Conservation (phyloP, 2,888 invertebrate species). For the Drosophila rellima region DNA sequence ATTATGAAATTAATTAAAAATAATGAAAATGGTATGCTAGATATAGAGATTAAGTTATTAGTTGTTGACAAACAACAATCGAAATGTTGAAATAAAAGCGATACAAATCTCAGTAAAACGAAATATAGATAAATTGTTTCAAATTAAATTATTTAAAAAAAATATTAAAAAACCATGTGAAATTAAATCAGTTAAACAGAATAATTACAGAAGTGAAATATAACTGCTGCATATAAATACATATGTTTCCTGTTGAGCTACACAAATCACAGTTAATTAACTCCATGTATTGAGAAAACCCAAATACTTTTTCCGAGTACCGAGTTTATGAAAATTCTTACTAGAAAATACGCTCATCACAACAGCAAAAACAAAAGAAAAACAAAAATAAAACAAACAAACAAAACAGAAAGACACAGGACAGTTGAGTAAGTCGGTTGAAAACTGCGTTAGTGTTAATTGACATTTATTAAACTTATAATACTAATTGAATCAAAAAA, state of each 20-base stretch:
- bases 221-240: conserved; percentile 70
- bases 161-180: conserved; percentile 25
- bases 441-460: conserved; percentile 40
- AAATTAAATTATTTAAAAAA: conserved; percentile 66
- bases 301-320: conserved; percentile 41
- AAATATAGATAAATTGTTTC: conserved; percentile 72
- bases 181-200: conserved; percentile 48
- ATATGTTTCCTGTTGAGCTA: conserved; percentile 75
- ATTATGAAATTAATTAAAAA: conserved; percentile 39
- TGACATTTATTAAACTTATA: conserved; percentile 44
- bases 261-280: conserved; percentile 48
- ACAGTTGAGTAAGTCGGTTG: conserved; percentile 44
- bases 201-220: conserved; percentile 51
- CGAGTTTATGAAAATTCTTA: conserved; percentile 27
- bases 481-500: conserved; percentile 39
- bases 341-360: conserved; percentile 31
- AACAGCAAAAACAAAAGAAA: conserved; percentile 10
- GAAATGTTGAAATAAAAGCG: conserved; percentile 48
- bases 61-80: conserved; percentile 34
- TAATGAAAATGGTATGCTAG: conserved; percentile 32
- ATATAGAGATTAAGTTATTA: conserved; percentile 66
- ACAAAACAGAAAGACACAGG: conserved; percentile 20
- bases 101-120: conserved; percentile 41
- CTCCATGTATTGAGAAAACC: conserved; percentile 64
- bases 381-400: not conserved